A percentile compares a stretch with the other conserved stretches of the same genome.
These are phyloP conservation scores for Aphidoletes aphidimyza DNA, from an alignment of 2,888 invertebrate species.

Conservation along the genomic window DNA sequence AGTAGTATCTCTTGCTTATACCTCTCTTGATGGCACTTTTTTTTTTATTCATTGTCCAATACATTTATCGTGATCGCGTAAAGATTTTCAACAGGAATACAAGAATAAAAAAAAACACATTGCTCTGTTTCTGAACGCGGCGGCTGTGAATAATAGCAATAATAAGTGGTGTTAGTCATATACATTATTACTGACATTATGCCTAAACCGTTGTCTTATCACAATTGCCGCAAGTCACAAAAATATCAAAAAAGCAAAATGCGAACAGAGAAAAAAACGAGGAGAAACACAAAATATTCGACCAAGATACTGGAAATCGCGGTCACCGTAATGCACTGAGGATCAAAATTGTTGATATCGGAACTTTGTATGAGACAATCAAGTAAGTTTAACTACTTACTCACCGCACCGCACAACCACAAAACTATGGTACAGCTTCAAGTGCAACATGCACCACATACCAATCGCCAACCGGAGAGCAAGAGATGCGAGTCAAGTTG, in stretches of 20 bases:
- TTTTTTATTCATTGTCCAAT: not conserved
- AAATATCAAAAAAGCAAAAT: not conserved
- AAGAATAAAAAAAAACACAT: too few species aligned
- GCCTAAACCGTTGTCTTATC: constrained; percentile 39
- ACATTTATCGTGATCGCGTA: not conserved
- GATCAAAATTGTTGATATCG: not conserved
- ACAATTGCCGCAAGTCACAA: constrained; percentile 4
- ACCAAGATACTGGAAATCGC: constrained; percentile 16
- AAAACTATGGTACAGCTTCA: not conserved
- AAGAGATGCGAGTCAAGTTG: too few species aligned
- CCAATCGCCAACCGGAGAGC: too few species aligned
- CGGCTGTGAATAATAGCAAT: constrained; percentile 18
- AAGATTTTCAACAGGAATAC: not conserved
- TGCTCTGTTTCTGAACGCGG: not conserved
- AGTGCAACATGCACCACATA: too few species aligned
- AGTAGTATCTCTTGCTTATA: not conserved
- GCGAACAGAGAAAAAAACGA: not conserved
- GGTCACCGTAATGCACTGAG: constrained; percentile 1
- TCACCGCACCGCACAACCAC: not conserved
- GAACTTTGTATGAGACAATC: not conserved
- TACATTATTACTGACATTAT: constrained; percentile 53
- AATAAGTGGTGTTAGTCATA: constrained; percentile 50
- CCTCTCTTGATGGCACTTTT: not conserved
- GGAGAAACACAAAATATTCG: not conserved
- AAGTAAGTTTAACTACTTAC: constrained; percentile 21